Conservation (phyloP, 2,888 invertebrate genomes). For the Strigamia crassipes region DNA sequence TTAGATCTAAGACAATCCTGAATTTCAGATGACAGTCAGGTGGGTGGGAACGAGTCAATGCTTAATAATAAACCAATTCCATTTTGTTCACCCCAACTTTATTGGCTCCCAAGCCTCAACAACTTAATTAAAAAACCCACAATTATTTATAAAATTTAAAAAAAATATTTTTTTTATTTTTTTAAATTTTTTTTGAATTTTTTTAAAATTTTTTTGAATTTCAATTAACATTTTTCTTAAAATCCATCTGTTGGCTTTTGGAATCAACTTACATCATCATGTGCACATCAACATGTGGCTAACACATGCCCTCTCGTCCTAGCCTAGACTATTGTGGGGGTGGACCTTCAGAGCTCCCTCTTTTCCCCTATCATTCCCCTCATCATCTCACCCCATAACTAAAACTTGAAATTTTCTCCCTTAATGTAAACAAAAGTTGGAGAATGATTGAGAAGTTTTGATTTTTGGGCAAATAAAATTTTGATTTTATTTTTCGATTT, state of each 20-base stretch:
- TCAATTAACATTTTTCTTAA: constrained; percentile 20
- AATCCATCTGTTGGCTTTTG: constrained; percentile 27
- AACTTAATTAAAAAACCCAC: neutral
- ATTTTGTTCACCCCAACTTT: neutral
- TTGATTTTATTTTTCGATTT: neutral
- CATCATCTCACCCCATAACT: neutral
- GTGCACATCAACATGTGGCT: constrained; percentile 33
- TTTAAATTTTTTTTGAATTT: no score
- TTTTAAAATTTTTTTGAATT: no score
- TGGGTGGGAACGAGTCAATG: constrained; percentile 4
- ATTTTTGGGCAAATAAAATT: neutral
- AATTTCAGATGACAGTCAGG: constrained; percentile 8
- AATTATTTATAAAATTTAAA: neutral
- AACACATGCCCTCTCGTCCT: neutral
- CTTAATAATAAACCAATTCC: neutral
- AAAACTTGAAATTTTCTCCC: neutral
- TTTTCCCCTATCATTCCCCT: neutral
- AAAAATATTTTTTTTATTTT: neutral
- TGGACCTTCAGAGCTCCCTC: constrained; percentile 4
- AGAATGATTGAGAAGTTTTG: neutral
- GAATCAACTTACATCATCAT: constrained; percentile 38
- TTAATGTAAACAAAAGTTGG: constrained; percentile 1
- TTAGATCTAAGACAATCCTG: constrained; percentile 5
- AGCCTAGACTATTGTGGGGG: neutral
- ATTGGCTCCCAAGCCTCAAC: neutral